A percentile compares a stretch with the other conserved stretches of the same genome.
These are phyloP conservation scores for Panonychus citri DNA, from an alignment of 1,140 invertebrate species.

Conservation along the genomic window DNA sequence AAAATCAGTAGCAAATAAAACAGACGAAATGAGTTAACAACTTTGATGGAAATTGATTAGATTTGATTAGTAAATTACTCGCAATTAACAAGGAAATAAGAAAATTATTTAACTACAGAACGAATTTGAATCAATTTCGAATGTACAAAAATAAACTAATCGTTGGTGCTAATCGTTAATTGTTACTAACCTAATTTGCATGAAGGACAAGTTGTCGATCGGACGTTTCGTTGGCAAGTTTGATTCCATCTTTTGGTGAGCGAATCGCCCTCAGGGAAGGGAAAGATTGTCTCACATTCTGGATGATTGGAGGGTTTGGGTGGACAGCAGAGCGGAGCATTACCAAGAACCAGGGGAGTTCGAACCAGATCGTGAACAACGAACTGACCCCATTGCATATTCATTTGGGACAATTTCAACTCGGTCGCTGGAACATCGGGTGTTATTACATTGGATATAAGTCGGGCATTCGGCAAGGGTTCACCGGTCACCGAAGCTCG, in stretches of 20 bases:
- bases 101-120: too few species aligned
- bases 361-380: constrained; percentile 21
- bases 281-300: background rate
- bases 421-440: constrained; percentile 58
- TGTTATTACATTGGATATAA: constrained; percentile 32
- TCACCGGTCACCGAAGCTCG: constrained; percentile 42
- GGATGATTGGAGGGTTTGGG: background rate
- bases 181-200: constrained; percentile 2
- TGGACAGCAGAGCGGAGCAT: background rate
- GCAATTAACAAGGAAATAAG: too few species aligned
- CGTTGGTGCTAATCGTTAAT: too few species aligned
- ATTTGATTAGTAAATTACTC: too few species aligned
- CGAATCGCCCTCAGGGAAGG: background rate
- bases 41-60: too few species aligned
- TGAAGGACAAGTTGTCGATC: constrained; percentile 6
- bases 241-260: constrained; percentile 5
- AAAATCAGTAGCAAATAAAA: too few species aligned
- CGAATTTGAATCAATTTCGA: too few species aligned
- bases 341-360: background rate
- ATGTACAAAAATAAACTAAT: too few species aligned
- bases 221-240: constrained; percentile 5
- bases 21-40: too few species aligned
- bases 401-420: constrained; percentile 63
- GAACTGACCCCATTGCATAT: constrained; percentile 99
- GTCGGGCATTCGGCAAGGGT: constrained; percentile 42